Conservation (phyloP, 1,140 invertebrate species). For the Marisa cornuarietis region DNA sequence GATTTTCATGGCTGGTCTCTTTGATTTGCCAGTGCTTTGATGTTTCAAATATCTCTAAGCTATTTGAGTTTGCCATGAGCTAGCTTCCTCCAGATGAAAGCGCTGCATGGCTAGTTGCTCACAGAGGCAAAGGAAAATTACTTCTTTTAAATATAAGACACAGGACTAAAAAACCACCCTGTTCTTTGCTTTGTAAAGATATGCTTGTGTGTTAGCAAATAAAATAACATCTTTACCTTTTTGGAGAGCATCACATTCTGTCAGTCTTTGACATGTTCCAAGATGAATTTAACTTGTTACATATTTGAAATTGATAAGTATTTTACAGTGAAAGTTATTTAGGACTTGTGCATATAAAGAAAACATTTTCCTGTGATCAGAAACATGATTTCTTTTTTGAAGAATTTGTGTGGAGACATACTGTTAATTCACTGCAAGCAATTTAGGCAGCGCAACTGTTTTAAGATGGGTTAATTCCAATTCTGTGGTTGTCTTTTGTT, state of each 20-base stretch:
- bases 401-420: not conserved
- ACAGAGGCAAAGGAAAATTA: conserved; percentile 5
- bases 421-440: no score
- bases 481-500: no score
- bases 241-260: no score
- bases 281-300: no score
- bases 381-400: conserved; percentile 1
- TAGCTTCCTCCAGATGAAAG: conserved; percentile 16
- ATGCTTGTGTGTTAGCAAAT: not conserved
- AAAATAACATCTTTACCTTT: not conserved
- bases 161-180: not conserved
- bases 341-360: no score
- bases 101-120: conserved; percentile 15
- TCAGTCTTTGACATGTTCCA: no score
- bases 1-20: conserved; percentile 22
- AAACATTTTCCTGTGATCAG: not conserved
- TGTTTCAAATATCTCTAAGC: conserved; percentile 22
- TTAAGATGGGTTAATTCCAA: no score
- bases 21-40: conserved; percentile 15
- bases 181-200: not conserved
- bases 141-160: conserved; percentile 7
- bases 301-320: no score
- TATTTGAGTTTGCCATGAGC: conserved; percentile 9
- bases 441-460: no score
- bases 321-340: no score